Evolutionary conservation across 2,113 vertebrate species (phyloP), one percentile per base, ranked within the genome.

Genomic region (Haemorhous mexicanus): DNA sequence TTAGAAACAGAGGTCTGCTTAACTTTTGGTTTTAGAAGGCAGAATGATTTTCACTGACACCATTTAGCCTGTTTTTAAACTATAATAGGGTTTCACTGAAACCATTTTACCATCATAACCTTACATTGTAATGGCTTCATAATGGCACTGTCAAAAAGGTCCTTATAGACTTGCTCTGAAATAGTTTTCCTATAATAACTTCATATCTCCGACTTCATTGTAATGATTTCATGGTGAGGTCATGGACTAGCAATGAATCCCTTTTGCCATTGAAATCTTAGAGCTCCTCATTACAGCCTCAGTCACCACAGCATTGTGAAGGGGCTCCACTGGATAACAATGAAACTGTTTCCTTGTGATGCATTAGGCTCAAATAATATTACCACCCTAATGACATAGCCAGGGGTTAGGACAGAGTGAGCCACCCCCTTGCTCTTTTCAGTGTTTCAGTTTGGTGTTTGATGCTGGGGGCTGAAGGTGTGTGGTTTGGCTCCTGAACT

Each of bases 211-310:
- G 87, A 86, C 93, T 90, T 79, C 87, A 94, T 84, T 96, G 87
- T 93, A 96, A 93, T 96, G 96, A 95, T 91, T 96, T 96, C 94
- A 90, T 90, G 20, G 21, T 81, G 92, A 95, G 97, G 92, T 94
- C 94, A 91, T 44, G 88, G 93, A 93, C 89, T 87, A 96, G 82
- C 82, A 94, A 88, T 85, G 89, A 87, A 93, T 88, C 53, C 89
- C 68, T 89, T 94, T 91, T 90, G 64, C 82, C 89, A 90, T 1
- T 87, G 89, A 92, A 93, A 94, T 94, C 90, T 76, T 84, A 41
- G 53, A 50, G 52, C 55, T 96, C 87, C 90, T 95, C 84, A 93
- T 96, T 97, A 96, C 37, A 95, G 64, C 53, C 68, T 79, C 87
- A 78, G 76, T 73, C 92, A 94, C 53, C 11, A 3, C 61, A 35